phyloP scores from a whole-genome alignment of 2,113 vertebrate species.

The Prunella fulvescens region DNA sequence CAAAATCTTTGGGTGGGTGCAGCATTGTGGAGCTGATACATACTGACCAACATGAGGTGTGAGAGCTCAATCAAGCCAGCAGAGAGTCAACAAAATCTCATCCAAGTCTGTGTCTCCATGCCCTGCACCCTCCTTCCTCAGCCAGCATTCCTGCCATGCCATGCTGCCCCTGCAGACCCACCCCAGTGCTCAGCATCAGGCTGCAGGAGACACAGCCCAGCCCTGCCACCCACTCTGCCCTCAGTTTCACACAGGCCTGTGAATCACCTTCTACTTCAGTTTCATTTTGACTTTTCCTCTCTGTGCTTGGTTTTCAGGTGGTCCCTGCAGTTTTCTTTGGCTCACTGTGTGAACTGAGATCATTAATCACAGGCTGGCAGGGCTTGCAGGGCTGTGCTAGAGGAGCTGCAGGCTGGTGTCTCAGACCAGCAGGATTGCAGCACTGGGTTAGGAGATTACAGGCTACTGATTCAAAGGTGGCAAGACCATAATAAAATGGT shows the following conservation, averaged over 20 bases:
- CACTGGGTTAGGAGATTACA: not conserved
- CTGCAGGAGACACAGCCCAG: not conserved
- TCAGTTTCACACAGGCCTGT: not conserved
- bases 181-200: not conserved
- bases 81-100: not conserved
- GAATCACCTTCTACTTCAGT: not conserved
- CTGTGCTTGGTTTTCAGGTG: not conserved
- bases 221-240: not conserved
- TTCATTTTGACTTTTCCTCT: not conserved
- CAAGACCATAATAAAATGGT: not conserved
- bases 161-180: accelerated
- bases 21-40: accelerated
- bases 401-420: not conserved
- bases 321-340: not conserved
- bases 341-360: not conserved
- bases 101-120: not conserved
- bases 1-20: not conserved
- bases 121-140: not conserved
- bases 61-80: not conserved
- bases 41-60: not conserved
- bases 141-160: not conserved
- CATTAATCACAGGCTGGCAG: not conserved
- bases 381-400: not conserved
- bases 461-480: not conserved
- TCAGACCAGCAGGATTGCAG: not conserved